Evolutionary conservation across 2,888 invertebrate species (phyloP).

Genomic region (Drosophila meridiana): DNA sequence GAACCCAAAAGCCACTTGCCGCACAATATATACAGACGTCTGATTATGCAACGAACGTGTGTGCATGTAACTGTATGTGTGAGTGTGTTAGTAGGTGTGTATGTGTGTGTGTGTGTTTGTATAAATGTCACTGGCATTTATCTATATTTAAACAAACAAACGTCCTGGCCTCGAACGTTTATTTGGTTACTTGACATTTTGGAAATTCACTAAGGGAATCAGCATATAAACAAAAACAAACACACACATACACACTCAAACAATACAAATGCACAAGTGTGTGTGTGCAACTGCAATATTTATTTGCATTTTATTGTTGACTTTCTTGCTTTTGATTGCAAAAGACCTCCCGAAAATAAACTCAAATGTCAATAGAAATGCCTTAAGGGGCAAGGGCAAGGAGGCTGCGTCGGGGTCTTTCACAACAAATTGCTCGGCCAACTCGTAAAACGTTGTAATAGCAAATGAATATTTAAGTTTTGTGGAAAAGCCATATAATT

Average conservation of each 20-base stretch:
- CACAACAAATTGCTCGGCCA: conserved; percentile 52
- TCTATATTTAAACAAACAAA: conserved; percentile 76
- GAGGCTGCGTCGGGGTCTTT: neutral
- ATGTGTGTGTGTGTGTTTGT: conserved; percentile 28
- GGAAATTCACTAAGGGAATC: conserved; percentile 58
- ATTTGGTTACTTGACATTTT: conserved; percentile 76
- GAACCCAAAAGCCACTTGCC: conserved; percentile 5
- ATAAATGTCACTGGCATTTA: conserved; percentile 73
- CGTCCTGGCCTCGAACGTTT: conserved; percentile 62
- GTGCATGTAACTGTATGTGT: conserved; percentile 5
- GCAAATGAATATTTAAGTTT: conserved; percentile 76
- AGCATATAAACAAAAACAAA: conserved; percentile 31
- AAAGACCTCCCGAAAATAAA: conserved; percentile 40
- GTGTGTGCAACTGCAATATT: conserved; percentile 54
- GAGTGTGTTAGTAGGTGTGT: conserved; percentile 18
- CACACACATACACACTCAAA: neutral
- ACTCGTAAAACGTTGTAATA: conserved; percentile 66
- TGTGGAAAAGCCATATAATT: conserved; percentile 68
- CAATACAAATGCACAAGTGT: conserved; percentile 6
- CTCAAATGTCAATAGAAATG: conserved; percentile 45
- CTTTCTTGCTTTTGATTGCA: conserved; percentile 70
- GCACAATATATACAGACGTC: conserved; percentile 21
- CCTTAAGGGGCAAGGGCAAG: neutral
- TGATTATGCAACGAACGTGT: conserved; percentile 45
- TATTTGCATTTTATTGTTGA: conserved; percentile 71